Percentiles rank a stretch among this genome's conserved stretches.
Conservation (phyloP, 2,113 vertebrate genomes). For the Etia nguti region DNA sequence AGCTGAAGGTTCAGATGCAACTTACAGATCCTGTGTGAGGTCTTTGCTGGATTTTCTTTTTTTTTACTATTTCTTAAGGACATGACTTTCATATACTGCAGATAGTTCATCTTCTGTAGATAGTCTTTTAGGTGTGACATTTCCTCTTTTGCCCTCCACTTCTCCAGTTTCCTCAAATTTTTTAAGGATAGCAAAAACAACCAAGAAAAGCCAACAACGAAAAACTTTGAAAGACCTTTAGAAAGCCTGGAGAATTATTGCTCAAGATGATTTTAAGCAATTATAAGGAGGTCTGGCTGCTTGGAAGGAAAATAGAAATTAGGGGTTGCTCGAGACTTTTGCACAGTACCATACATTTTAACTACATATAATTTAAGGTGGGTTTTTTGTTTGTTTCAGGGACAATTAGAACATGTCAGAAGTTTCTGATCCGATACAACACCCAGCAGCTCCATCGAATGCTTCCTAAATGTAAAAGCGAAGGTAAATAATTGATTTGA, state of each 20-base stretch:
- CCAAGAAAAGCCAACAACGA: background rate
- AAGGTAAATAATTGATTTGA: slow-evolving; percentile 70
- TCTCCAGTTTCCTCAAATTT: background rate
- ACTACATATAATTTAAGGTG: background rate
- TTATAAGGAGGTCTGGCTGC: background rate
- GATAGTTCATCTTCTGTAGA: background rate
- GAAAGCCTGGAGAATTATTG: background rate
- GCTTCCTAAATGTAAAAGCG: slow-evolving; percentile 79
- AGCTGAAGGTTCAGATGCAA: background rate
- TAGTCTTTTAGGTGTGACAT: background rate
- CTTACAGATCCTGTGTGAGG: background rate
- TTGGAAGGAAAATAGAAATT: background rate
- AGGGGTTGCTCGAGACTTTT: background rate
- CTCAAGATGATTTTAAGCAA: accelerated
- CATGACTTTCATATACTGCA: background rate
- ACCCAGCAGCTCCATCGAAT: slow-evolving; percentile 80
- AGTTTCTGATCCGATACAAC: slow-evolving; percentile 89
- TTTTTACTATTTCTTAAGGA: background rate
- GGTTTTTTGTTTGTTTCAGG: slow-evolving; percentile 64
- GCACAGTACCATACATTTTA: background rate
- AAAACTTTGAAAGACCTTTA: background rate
- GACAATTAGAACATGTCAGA: slow-evolving; percentile 93
- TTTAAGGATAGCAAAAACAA: background rate
- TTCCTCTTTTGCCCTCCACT: background rate
- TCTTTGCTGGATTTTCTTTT: background rate